Evolutionary conservation across 2,888 invertebrate genomes (phyloP).

Genomic region (Euzetes globulus): DNA sequence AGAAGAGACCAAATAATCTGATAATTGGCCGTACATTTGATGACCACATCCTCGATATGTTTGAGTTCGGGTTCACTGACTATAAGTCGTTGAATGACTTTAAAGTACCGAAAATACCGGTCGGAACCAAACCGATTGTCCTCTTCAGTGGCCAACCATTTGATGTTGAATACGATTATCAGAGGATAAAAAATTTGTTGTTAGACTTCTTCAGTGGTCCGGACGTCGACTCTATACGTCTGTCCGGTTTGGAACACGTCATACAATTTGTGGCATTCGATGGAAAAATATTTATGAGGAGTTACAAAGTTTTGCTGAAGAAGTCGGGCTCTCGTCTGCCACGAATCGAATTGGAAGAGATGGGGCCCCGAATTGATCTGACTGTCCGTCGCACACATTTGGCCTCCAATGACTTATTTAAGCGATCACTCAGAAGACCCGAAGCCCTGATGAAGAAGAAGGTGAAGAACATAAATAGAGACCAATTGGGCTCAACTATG

Average conservation of each 20-base stretch:
- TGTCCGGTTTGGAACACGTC: slow-evolving; percentile 90
- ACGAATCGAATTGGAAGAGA: slow-evolving; percentile 82
- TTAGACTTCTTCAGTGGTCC: slow-evolving; percentile 85
- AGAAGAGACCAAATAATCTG: slow-evolving; percentile 89
- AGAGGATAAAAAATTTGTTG: slow-evolving; percentile 76
- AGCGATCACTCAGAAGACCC: slow-evolving; percentile 50
- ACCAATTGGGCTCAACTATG: slow-evolving; percentile 77
- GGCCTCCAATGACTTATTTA: slow-evolving; percentile 80
- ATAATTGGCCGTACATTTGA: slow-evolving; percentile 80
- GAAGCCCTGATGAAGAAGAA: slow-evolving; percentile 60
- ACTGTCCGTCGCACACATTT: slow-evolving; percentile 73
- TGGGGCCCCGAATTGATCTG: slow-evolving; percentile 87
- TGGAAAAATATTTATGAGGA: slow-evolving; percentile 40
- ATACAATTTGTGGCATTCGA: slow-evolving; percentile 78
- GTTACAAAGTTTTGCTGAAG: slow-evolving; percentile 65
- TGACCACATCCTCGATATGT: slow-evolving; percentile 84
- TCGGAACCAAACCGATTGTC: slow-evolving; percentile 81
- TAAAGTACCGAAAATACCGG: slow-evolving; percentile 60
- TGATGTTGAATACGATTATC: slow-evolving; percentile 67
- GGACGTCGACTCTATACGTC: slow-evolving; percentile 65
- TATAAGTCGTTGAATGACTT: slow-evolving; percentile 73
- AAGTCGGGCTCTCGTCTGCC: slow-evolving; percentile 85
- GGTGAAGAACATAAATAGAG: slow-evolving; percentile 82
- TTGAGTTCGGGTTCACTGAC: slow-evolving; percentile 81
- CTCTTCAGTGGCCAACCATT: slow-evolving; percentile 86